Conservation (phyloP, 2,797 vertebrate species). For the Falco concolor region DNA sequence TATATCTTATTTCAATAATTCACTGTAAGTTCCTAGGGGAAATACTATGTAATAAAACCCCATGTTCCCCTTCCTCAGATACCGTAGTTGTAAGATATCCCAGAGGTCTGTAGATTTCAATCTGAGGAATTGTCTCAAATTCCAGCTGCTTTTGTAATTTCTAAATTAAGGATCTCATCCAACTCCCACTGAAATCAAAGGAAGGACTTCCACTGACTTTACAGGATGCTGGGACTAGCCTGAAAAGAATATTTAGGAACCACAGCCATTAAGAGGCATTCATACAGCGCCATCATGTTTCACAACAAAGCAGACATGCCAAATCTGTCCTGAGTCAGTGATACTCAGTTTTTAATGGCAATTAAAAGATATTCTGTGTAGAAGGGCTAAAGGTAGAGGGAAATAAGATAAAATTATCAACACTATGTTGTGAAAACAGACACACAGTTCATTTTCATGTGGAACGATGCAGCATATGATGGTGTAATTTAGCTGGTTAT, state of each 20-base stretch:
- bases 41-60: constrained; percentile 3
- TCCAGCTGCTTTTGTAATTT: constrained; percentile 2
- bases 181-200: constrained; percentile 8
- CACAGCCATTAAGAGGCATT: not conserved
- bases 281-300: not conserved
- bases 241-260: not conserved
- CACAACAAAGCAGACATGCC: not conserved
- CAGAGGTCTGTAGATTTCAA: not conserved
- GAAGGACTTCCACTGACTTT: not conserved
- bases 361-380: not conserved
- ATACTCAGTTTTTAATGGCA: not conserved
- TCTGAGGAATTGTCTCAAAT: not conserved
- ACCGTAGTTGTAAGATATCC: not conserved
- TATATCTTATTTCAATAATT: constrained; percentile 41
- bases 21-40: constrained; percentile 6
- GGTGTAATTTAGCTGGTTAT: not conserved
- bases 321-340: not conserved
- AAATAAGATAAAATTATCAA: not conserved
- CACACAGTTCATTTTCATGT: not conserved
- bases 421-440: not conserved
- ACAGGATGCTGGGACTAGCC: not conserved
- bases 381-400: not conserved
- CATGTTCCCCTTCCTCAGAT: not conserved
- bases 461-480: not conserved
- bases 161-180: not conserved